These are phyloP conservation scores for Nannospalax galili DNA, from an alignment of 2,113 vertebrate species.

Conservation along the genomic window DNA sequence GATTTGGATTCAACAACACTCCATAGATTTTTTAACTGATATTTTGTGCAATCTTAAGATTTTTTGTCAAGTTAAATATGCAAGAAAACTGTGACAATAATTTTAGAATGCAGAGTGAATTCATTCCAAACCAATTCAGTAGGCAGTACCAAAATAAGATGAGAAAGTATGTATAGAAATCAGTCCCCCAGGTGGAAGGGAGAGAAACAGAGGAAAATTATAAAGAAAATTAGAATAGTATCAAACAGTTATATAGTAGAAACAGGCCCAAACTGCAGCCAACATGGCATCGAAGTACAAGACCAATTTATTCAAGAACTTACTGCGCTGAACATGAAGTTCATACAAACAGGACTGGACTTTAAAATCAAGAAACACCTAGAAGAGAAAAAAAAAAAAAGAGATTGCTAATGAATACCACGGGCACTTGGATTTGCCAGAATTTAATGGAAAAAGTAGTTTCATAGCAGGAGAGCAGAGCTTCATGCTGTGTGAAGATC, in stretches of 20 bases:
- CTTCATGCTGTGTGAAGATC: constrained; percentile 91
- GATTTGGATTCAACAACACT: background rate
- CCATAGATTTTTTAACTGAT: background rate
- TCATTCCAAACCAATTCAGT: background rate
- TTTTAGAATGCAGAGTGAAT: background rate
- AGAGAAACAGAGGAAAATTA: background rate
- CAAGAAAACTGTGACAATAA: background rate
- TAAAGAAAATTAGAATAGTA: background rate
- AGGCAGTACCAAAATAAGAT: background rate
- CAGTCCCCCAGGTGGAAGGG: background rate
- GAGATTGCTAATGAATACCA: background rate
- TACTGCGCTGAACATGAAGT: constrained; percentile 68
- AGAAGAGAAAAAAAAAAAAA: background rate
- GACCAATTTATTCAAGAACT: background rate
- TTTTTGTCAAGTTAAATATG: background rate
- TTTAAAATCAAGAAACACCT: background rate
- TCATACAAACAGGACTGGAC: background rate
- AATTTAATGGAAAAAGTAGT: constrained; percentile 79
- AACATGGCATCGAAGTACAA: background rate
- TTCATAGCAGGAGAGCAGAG: constrained; percentile 94
- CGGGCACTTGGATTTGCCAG: background rate
- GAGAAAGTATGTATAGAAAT: background rate
- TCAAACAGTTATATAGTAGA: background rate
- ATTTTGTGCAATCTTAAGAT: background rate
- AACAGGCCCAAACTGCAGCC: background rate